phyloP scores from a whole-genome alignment of 2,797 vertebrate genomes.

The Carcharodon carcharias region DNA sequence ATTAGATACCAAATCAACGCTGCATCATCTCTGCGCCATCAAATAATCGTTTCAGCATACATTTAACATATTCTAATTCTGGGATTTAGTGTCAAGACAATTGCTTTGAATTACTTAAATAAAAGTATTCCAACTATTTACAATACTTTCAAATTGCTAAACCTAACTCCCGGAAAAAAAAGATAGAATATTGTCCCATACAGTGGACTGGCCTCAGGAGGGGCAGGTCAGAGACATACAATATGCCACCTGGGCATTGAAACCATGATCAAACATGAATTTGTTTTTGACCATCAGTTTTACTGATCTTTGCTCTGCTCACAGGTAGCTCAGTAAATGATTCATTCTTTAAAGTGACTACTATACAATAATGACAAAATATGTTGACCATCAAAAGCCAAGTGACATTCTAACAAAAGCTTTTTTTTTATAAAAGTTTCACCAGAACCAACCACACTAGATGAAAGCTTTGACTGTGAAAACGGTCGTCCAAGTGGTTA shows the following conservation, averaged over 20 bases:
- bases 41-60: not conserved
- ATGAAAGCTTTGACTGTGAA: not conserved
- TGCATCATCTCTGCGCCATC: not conserved
- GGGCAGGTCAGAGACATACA: no score
- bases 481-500: not conserved
- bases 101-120: not conserved
- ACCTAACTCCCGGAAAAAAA: no score
- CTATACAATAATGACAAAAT: slow-evolving; percentile 7
- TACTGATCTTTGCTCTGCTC: not conserved
- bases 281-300: not conserved
- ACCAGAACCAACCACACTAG: not conserved
- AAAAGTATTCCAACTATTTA: slow-evolving; percentile 19
- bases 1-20: not conserved
- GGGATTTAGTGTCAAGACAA: not conserved
- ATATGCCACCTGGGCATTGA: not conserved
- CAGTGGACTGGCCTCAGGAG: no score
- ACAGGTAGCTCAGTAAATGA: not conserved
- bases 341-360: not conserved
- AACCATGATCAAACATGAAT: not conserved
- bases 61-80: slow-evolving; percentile 14
- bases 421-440: not conserved
- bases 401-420: not conserved
- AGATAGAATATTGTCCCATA: not conserved
- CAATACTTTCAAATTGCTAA: not conserved
- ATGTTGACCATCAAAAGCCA: not conserved